These are phyloP conservation scores for Cisticola juncidis DNA, from an alignment of 2,113 vertebrate species.

Conservation along the genomic window DNA sequence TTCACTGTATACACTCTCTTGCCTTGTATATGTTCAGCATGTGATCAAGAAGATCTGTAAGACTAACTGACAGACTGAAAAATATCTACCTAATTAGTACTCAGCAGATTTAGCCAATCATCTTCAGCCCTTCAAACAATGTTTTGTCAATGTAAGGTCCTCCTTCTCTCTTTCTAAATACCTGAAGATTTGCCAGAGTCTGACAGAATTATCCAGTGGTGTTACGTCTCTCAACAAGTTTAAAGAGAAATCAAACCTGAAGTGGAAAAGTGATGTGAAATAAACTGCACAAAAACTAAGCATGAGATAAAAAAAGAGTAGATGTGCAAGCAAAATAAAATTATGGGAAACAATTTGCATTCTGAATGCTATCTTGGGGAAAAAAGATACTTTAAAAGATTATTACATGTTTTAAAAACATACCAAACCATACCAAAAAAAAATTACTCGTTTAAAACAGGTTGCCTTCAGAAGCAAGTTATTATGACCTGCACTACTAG, in stretches of 20 bases:
- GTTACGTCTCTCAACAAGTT: background rate
- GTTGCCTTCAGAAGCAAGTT: background rate
- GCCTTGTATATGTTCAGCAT: background rate
- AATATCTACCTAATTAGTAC: background rate
- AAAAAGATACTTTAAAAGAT: background rate
- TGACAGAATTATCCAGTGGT: background rate
- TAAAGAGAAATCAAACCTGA: background rate
- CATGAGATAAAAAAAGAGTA: background rate
- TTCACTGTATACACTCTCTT: background rate
- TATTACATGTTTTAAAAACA: background rate
- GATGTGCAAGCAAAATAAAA: background rate
- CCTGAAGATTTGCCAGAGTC: background rate
- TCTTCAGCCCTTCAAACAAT: background rate
- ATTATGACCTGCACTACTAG: background rate
- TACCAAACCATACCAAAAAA: background rate
- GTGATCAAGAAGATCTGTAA: background rate
- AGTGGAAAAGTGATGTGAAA: background rate
- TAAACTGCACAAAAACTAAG: background rate
- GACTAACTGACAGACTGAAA: background rate
- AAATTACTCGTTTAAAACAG: background rate
- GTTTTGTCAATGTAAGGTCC: background rate
- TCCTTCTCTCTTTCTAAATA: background rate
- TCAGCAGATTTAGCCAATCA: background rate
- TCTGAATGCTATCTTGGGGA: background rate
- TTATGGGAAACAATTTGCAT: background rate